Percentiles rank a stretch among this genome's conserved stretches.
phyloP scores from a whole-genome alignment of 2,888 invertebrate genomes.

The Ichneumoninae sp. region DNA sequence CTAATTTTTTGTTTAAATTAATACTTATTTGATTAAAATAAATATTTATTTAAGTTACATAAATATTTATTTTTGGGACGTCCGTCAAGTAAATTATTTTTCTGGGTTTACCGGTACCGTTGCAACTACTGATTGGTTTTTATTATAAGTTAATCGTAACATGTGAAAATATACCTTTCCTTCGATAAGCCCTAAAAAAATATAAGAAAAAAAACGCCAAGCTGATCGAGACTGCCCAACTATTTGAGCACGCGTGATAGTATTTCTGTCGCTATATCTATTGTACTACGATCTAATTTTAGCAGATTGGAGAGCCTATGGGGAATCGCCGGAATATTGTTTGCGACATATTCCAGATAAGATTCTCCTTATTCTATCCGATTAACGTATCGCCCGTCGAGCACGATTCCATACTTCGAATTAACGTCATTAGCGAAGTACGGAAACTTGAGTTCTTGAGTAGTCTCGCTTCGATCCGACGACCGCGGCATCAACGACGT shows the following conservation, averaged over 20 bases:
- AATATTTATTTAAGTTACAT: too few relatives aligned
- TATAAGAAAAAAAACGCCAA: neutral
- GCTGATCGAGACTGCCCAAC: neutral
- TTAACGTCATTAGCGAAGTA: constrained; percentile 31
- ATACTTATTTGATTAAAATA: too few relatives aligned
- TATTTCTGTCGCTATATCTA: neutral
- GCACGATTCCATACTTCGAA: constrained; percentile 4
- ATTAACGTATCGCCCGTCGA: constrained; percentile 25
- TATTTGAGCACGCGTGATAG: neutral
- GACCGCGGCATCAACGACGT: constrained; percentile 12
- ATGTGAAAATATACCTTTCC: neutral
- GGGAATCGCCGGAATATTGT: constrained; percentile 3
- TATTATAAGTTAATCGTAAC: neutral
- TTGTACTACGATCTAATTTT: neutral
- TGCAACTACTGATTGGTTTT: too few relatives aligned
- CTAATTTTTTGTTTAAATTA: too few relatives aligned
- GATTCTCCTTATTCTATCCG: neutral
- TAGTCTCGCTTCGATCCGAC: constrained; percentile 24
- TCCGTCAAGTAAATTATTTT: too few relatives aligned
- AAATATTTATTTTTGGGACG: too few relatives aligned
- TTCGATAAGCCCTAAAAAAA: neutral
- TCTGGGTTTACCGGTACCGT: too few relatives aligned
- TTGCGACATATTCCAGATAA: neutral
- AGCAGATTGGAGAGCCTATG: neutral
- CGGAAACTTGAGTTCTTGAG: constrained; percentile 44